A percentile compares a stretch with the other conserved stretches of the same genome.
Conservation (phyloP, 2,888 invertebrate genomes). For the Agrotis exclamationis region DNA sequence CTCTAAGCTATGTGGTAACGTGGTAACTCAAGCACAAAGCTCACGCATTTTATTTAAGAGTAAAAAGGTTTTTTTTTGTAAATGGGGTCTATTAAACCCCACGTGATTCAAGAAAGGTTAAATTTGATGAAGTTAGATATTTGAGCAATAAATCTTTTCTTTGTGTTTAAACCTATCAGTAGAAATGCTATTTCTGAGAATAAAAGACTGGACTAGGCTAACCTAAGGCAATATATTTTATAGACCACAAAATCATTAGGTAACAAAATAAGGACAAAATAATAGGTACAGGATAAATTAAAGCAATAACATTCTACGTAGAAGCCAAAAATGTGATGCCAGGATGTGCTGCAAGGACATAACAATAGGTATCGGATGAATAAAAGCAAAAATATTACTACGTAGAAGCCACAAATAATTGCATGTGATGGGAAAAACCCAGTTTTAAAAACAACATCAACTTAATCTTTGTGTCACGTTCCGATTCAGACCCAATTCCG, state of each 20-base stretch:
- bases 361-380: slow-evolving; percentile 23
- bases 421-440: slow-evolving; percentile 27
- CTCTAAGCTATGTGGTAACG: no score
- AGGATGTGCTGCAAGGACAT: no score
- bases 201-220: background rate
- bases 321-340: slow-evolving; percentile 23
- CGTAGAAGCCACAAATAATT: slow-evolving; percentile 15
- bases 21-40: no score
- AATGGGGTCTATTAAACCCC: no score
- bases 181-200: background rate
- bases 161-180: no score
- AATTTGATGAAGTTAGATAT: no score
- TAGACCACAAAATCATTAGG: background rate
- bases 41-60: no score
- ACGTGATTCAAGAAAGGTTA: no score
- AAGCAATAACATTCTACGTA: background rate
- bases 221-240: background rate
- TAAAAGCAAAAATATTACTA: background rate
- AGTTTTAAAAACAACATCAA: slow-evolving; percentile 17
- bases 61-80: no score
- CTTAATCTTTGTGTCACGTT: slow-evolving; percentile 16
- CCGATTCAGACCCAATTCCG: background rate
- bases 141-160: no score
- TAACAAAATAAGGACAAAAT: background rate
- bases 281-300: slow-evolving; percentile 25